Conservation (phyloP, 2,113 vertebrate genomes). For the Alaudala cheleensis region DNA sequence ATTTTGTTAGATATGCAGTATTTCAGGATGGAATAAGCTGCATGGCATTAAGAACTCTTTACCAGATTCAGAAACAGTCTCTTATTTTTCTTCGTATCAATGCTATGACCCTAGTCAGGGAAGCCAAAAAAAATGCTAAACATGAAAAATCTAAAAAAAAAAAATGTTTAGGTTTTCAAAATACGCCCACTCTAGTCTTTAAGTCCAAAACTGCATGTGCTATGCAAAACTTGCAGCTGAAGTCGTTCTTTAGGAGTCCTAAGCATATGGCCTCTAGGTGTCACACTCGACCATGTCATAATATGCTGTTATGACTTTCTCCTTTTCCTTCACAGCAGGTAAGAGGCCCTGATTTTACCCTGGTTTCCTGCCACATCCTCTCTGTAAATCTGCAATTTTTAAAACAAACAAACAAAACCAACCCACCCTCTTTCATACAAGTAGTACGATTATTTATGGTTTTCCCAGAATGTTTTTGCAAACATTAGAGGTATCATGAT, state of each 20-base stretch:
- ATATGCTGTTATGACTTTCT: background rate
- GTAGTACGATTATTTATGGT: background rate
- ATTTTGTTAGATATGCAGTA: background rate
- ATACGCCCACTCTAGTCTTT: background rate
- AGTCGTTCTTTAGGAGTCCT: background rate
- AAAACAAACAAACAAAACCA: background rate
- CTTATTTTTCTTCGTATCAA: background rate
- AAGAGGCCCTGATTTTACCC: background rate
- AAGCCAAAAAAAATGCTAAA: background rate
- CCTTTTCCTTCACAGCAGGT: background rate
- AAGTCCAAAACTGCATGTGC: background rate
- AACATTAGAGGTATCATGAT: background rate
- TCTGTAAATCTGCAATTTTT: background rate
- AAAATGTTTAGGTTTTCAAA: background rate
- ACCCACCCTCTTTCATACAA: background rate
- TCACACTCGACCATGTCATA: constrained; percentile 66
- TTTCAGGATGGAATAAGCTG: background rate
- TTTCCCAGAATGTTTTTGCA: background rate
- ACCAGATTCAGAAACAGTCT: background rate
- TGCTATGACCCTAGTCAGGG: background rate
- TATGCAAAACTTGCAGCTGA: background rate
- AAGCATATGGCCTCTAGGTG: constrained; percentile 73
- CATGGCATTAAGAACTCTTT: background rate
- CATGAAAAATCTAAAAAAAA: background rate
- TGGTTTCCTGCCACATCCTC: background rate